phyloP scores from a whole-genome alignment of 2,888 invertebrate genomes.

The Zaprionus lineosus region DNA sequence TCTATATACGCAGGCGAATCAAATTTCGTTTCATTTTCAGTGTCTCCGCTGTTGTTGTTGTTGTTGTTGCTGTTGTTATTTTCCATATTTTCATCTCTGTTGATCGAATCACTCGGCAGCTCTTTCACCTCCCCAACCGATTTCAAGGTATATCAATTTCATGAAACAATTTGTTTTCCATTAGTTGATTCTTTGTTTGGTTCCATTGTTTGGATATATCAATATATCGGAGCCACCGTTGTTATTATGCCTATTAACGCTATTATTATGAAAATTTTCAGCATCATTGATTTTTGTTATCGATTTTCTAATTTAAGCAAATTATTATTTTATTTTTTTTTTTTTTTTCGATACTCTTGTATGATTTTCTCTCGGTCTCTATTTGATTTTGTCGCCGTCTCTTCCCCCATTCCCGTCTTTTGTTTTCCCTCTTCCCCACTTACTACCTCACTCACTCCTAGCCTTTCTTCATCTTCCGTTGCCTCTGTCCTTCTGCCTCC shows the following conservation, averaged over 20 bases:
- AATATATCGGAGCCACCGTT: conserved; percentile 37
- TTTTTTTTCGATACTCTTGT: neutral
- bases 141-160: conserved; percentile 50
- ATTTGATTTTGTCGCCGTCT: neutral
- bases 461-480: too few species aligned
- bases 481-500: too few species aligned
- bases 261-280: conserved; percentile 78
- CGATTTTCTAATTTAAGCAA: conserved; percentile 78
- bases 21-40: too few species aligned
- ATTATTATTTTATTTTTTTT: conserved; percentile 62
- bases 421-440: too few species aligned
- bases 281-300: conserved; percentile 78
- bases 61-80: too few species aligned
- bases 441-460: too few species aligned
- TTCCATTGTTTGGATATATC: conserved; percentile 47
- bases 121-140: too few species aligned
- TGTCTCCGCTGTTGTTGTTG: too few species aligned
- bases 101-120: too few species aligned
- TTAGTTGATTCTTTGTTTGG: conserved; percentile 36
- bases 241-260: conserved; percentile 74
- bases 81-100: too few species aligned
- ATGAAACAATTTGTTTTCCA: conserved; percentile 69
- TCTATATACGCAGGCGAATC: too few species aligned
- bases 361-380: neutral
- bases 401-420: too few species aligned